Percentiles rank a stretch among this genome's conserved stretches.
Conservation (phyloP, 1,140 invertebrate genomes). For the Halyomorpha halys region DNA sequence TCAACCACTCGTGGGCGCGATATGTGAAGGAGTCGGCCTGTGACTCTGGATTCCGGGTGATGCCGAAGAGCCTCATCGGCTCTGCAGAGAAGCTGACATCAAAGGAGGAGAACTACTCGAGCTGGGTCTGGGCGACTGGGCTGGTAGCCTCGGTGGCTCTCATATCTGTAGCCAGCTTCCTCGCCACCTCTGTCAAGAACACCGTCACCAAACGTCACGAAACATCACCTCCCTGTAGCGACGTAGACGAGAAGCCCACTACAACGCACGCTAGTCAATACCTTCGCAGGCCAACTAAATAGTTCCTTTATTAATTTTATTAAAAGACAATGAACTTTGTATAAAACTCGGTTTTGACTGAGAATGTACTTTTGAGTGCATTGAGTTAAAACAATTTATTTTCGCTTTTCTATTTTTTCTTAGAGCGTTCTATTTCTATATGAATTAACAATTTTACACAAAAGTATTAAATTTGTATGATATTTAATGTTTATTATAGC, state of each 20-base stretch:
- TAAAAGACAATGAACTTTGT: too few relatives aligned
- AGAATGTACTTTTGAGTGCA: too few relatives aligned
- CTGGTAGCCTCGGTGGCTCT: not conserved
- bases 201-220: not conserved
- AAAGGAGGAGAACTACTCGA: not conserved
- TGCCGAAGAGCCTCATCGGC: not conserved
- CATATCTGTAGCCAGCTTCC: not conserved
- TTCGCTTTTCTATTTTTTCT: too few relatives aligned
- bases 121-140: slow-evolving; percentile 1
- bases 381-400: too few relatives aligned
- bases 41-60: slow-evolving; percentile 34
- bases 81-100: not conserved
- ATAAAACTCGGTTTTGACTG: too few relatives aligned
- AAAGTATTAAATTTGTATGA: too few relatives aligned
- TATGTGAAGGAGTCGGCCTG: slow-evolving; percentile 58
- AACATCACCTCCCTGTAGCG: not conserved
- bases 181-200: slow-evolving; percentile 5
- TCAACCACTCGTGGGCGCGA: slow-evolving; percentile 53
- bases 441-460: too few relatives aligned
- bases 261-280: not conserved
- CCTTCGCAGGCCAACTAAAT: too few relatives aligned
- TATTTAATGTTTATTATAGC: too few relatives aligned
- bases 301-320: too few relatives aligned
- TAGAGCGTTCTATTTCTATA: too few relatives aligned
- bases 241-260: not conserved